phyloP scores from a whole-genome alignment of 2,113 vertebrate genomes.

The Halcyon malimbica region DNA sequence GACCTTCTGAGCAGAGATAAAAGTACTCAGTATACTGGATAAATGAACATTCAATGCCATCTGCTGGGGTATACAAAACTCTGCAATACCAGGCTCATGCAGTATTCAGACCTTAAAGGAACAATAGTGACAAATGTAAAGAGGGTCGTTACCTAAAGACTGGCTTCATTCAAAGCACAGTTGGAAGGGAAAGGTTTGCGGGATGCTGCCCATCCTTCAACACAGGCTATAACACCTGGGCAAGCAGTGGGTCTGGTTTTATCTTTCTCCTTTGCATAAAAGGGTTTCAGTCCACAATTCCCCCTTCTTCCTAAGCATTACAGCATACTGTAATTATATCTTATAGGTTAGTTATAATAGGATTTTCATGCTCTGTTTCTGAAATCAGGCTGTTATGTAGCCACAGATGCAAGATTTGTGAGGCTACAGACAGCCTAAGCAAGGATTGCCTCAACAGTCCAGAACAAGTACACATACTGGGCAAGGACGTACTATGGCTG shows the following conservation, averaged over 20 bases:
- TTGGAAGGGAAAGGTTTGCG: background rate
- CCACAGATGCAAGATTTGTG: background rate
- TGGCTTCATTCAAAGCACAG: background rate
- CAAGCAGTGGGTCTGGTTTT: background rate
- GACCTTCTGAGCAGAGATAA: background rate
- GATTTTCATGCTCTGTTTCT: background rate
- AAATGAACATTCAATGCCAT: constrained; percentile 52
- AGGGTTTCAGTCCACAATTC: background rate
- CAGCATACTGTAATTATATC: background rate
- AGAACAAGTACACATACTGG: background rate
- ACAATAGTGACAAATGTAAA: background rate
- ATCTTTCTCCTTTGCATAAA: background rate
- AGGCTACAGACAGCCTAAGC: background rate
- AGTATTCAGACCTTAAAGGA: background rate
- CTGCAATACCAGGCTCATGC: background rate
- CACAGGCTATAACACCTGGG: background rate
- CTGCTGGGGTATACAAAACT: constrained; percentile 45
- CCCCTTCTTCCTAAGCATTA: background rate
- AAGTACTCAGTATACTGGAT: background rate
- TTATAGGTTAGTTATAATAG: background rate
- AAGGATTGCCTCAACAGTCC: background rate
- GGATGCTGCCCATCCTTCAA: background rate
- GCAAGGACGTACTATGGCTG: background rate
- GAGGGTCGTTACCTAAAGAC: background rate
- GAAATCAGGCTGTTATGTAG: background rate